Base-by-base conservation (phyloP, 2,797 vertebrate genomes). In the Melanotaenia parkinsoni region DNA sequence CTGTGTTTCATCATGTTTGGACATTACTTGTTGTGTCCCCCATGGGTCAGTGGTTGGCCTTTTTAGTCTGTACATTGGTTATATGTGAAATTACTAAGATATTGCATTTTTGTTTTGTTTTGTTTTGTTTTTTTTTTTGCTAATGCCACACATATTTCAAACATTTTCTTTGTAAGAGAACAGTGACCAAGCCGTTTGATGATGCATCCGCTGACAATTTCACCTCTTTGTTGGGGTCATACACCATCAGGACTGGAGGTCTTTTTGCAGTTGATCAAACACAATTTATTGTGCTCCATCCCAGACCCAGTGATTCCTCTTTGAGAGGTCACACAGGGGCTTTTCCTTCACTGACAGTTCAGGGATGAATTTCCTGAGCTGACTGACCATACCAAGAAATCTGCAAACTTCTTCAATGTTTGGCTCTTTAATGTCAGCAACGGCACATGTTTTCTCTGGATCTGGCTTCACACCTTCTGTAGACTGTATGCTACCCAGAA, bases 291-390 rank as follows among this genome's bases (percentile, higher is more conserved):
- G 60, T 12, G 8, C 33, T 14, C 6, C 4, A 11, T 53, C 11
- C 35, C 64, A 67, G 2, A 40, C 0, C 60, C 61, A 54, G 32
- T 68, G 24, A 5, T 59, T 72, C 9, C 47, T 63, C 51, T 71
- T 56, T 7, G 72, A 37, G 5, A 72, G 22, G 43, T 74, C 72
- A 0, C 45, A 1, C 1, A 60, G 22, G 0, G 60, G 59, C 1
- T 38, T 38, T 13, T 38, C 37, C 12, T 63, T 56, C 7, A 45
- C 50, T 5, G 59, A 33, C 26, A 71, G 20, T 1, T 20, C 2
- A 11, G 47, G 24, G 11, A 70, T 54, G 8, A 40, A 47, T 26
- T 67, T 62, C 1, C 26, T 13, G 0, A 26, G 58, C 28, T 28
- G 72, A 4, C 62, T 67, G 3, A 74, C 58, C 51, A 47, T 67